phyloP scores from a whole-genome alignment of 2,113 vertebrate species.

The Melanerpes aurifrons region DNA sequence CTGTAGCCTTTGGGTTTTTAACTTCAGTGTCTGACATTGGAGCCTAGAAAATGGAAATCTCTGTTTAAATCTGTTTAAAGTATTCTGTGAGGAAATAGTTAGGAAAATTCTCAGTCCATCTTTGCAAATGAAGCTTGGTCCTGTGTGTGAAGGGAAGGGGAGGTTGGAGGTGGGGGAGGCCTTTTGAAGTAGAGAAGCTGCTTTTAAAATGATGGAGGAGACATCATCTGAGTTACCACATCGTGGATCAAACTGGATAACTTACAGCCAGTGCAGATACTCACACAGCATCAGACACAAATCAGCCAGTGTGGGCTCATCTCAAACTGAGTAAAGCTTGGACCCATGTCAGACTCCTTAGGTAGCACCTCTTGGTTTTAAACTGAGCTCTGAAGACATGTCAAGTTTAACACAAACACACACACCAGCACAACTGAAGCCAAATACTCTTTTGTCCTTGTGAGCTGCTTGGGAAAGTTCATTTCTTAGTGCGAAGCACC shows the following conservation, averaged over 20 bases:
- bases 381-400: background rate
- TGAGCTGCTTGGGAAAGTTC: background rate
- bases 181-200: background rate
- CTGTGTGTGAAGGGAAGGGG: background rate
- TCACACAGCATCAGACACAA: accelerated
- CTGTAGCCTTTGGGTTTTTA: background rate
- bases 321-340: too few species aligned
- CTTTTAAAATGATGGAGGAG: background rate
- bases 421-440: background rate
- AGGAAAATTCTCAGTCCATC: background rate
- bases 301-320: too few species aligned
- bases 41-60: background rate
- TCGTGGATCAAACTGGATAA: accelerated
- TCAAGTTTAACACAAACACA: background rate
- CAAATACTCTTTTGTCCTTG: background rate
- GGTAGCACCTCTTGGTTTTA: background rate
- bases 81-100: background rate
- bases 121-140: background rate
- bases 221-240: background rate
- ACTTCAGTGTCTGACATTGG: background rate
- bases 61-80: background rate
- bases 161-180: background rate
- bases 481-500: background rate
- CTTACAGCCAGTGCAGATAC: background rate
- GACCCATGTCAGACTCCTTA: background rate